These are phyloP conservation scores for Tenebrosternarchus preto DNA, from an alignment of 2,113 vertebrate genomes.

Conservation along the genomic window DNA sequence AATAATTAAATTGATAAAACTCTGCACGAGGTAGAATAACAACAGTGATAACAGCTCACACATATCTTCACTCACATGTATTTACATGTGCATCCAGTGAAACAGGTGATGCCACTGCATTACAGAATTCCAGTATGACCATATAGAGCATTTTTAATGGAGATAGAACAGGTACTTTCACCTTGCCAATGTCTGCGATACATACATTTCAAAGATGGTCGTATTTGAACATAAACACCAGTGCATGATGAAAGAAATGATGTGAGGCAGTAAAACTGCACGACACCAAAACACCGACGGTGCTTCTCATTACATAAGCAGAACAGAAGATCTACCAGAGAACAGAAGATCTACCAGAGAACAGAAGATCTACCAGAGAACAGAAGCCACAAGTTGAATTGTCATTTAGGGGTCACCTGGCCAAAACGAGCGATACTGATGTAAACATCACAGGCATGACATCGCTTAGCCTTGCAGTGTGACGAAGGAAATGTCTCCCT, in stretches of 20 bases:
- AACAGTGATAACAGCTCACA: not conserved
- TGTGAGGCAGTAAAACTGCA: not conserved
- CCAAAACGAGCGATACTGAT: constrained; percentile 25
- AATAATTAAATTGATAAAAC: constrained; percentile 15
- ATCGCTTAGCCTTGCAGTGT: not conserved
- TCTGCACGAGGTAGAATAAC: not conserved
- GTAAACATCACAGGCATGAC: constrained; percentile 5
- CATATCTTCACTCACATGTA: constrained; percentile 9
- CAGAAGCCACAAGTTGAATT: constrained; percentile 23
- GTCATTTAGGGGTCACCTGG: constrained; percentile 38
- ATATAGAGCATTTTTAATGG: not conserved
- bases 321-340: no score
- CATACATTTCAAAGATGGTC: constrained; percentile 9
- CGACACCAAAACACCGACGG: constrained; percentile 15
- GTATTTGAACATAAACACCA: not conserved
- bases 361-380: constrained; percentile 1
- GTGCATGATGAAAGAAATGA: not conserved
- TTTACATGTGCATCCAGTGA: constrained; percentile 19
- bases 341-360: no score
- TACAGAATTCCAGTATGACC: constrained; percentile 3
- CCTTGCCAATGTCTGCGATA: constrained; percentile 17
- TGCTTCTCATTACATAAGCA: not conserved
- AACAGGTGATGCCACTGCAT: not conserved
- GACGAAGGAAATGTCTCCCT: not conserved
- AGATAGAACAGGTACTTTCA: not conserved